Evolutionary conservation across 1,140 invertebrate genomes (phyloP), one percentile per base, ranked within the genome.

Genomic region (Aleiodes sp.): DNA sequence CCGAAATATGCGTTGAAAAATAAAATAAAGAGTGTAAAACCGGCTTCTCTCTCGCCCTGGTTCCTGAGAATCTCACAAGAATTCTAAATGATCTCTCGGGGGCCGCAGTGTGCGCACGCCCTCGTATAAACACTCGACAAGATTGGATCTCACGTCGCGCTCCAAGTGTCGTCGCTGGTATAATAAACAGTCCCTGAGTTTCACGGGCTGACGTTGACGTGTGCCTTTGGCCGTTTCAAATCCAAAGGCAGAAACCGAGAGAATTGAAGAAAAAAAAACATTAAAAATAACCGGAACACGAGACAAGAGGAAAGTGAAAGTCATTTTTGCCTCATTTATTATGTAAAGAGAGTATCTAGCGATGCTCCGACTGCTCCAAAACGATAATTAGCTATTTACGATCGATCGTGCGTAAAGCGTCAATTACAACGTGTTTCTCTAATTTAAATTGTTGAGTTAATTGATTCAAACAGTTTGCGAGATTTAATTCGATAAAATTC

Each of bases 111-210:
- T 8, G 56, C 28, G 28, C 56, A 59, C 56, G 56, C 56, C 56
- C 26, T 59, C 56, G 28, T 59, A 59, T 59, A 59, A 59, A 59
- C 28, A 59, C 56, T 59, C 56, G 56, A 31, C 24, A 59, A 59
- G 56, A 59, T 59, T 59, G 56, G 56, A 59, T 59, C 56, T 59
- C 56, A 59, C 56, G 28, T 29, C 26, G 56, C 56, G 56, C 56
- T 59, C 56, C 56, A 59, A 59, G 56, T 59, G 56, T 59, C 56
- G 56, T 59, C 56, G 56, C 56, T 59, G 26, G 26, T 59, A 59
- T 59, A 59, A 59, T 59, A 59, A 59, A 59, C 56, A 59, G 56
- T 59, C 56, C 28, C 56, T 29, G 28, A 31, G 56, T 29, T 59
- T 31, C 24, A 59, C 24, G 28, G n/a, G 28, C 29, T 59, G 56